These are phyloP conservation scores for Lasioglossum villosulum DNA, from an alignment of 2,888 invertebrate species.

Conservation along the genomic window DNA sequence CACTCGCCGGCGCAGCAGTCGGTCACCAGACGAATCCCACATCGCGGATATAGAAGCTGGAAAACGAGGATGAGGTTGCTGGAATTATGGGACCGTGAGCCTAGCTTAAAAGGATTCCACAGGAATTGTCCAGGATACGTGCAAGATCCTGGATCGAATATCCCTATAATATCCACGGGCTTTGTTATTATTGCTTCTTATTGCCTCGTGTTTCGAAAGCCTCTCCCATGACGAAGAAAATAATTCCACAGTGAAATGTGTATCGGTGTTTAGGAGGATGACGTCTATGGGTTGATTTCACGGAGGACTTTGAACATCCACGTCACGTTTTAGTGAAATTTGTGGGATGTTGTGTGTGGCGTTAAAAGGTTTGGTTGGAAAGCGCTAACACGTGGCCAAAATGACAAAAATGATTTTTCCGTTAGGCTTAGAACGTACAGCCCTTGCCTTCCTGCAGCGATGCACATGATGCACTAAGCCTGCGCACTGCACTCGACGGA, in stretches of 20 bases:
- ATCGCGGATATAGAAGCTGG: conserved; percentile 61
- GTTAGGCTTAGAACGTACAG: too few relatives aligned
- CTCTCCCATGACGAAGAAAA: neutral
- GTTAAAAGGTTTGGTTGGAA: neutral
- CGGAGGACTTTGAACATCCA: neutral
- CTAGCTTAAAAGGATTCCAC: conserved; percentile 29
- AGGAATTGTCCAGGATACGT: conserved; percentile 23
- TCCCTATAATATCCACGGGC: neutral
- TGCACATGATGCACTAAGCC: too few relatives aligned
- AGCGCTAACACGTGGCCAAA: too few relatives aligned
- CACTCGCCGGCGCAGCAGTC: conserved; percentile 66
- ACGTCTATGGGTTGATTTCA: neutral
- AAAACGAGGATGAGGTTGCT: conserved; percentile 60
- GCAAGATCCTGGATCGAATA: neutral
- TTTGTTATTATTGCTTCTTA: neutral
- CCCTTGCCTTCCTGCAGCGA: too few relatives aligned
- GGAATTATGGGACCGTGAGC: conserved; percentile 57
- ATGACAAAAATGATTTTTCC: too few relatives aligned
- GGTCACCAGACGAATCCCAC: conserved; percentile 69
- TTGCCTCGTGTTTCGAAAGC: neutral
- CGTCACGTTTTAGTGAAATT: neutral
- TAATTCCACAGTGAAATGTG: neutral
- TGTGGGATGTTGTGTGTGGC: neutral
- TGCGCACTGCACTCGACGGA: too few relatives aligned
- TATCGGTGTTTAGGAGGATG: neutral